Base-by-base conservation (phyloP, 2,888 invertebrate species). In the Drosophila rellima region DNA sequence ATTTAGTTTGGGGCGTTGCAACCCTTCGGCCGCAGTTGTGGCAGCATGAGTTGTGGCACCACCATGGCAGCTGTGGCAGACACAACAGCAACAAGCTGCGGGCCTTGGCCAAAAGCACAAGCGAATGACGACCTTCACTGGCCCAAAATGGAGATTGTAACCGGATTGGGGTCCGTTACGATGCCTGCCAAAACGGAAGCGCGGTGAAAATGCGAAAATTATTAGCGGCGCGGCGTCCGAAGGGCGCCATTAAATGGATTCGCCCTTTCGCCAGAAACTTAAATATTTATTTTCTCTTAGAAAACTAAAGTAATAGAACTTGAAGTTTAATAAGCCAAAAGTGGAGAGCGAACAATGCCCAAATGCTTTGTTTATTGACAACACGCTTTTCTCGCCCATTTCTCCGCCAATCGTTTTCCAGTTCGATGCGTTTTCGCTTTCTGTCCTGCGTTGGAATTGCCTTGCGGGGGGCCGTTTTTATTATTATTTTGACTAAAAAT, bases 101-200 rank as follows among this genome's bases (percentile, higher is more conserved):
- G 18, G 50, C 55, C 70, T 74, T 70, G 71, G 52, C 59, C 64
- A 35, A 52, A 50, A 37, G 13, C 6, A 7, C 31, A 55, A 40
- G 23, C 42, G 10, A 42, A 62, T 62, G 7, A 20, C 18, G 40
- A 57, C 72, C 60, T 70, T 69, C 47, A 13, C 23, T 44, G 20
- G 42, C 17, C 48, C 39, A 26, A 40, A 39, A 37, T 37, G 3
- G 13, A 37, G 17, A 26, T 15, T 40, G 3, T 40, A 42, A 42
- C 20, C 42, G 42, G 13, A 11, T 23, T 31, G 2, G 40, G 18
- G 18, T 15, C 29, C 39, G 40, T 35, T 45, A 3, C 20, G 54
- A 31, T 40, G 70, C 35, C 45, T 78, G 85, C 85, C 82, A 88
- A 88, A 82, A 78, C 69, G 82, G 79, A 87, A 76, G 59, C 59